A percentile compares a stretch with the other conserved stretches of the same genome.
Conservation (phyloP, 2,113 vertebrate genomes). For the Megaceryle maxima region DNA sequence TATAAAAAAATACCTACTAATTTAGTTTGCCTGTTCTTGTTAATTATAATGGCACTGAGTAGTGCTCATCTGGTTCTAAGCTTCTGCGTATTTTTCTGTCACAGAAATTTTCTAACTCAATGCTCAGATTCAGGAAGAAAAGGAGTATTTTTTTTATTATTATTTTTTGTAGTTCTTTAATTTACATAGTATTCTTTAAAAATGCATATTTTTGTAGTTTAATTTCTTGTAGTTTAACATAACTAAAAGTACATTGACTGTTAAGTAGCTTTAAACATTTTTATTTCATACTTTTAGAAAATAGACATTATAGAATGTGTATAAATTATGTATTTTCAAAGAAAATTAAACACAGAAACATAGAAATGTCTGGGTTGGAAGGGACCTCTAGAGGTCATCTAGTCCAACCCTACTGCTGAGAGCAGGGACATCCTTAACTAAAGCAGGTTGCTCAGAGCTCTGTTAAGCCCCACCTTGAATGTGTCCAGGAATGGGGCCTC, state of each 20-base stretch:
- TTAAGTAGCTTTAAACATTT: background rate
- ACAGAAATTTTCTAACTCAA: background rate
- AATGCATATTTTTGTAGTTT: background rate
- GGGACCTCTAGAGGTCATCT: too few species aligned
- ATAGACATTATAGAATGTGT: background rate
- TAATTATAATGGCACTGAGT: conserved; percentile 35
- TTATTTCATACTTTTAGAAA: background rate
- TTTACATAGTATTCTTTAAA: background rate
- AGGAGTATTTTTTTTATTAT: background rate
- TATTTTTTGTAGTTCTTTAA: background rate
- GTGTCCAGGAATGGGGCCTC: too few species aligned
- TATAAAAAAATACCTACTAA: conserved; percentile 41
- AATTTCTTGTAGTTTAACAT: background rate
- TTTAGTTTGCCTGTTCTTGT: conserved; percentile 45
- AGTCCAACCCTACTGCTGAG: too few species aligned
- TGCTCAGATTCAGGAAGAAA: background rate
- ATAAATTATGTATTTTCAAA: background rate
- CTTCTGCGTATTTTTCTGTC: background rate
- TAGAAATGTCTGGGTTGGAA: too few species aligned
- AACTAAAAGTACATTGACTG: background rate
- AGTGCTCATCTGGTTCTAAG: background rate
- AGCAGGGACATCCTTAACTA: too few species aligned
- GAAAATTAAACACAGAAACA: background rate
- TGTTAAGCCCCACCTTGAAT: too few species aligned
- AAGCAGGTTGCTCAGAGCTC: too few species aligned